Base-by-base conservation (phyloP, 2,113 vertebrate genomes). In the Chascanopsetta lugubris region DNA sequence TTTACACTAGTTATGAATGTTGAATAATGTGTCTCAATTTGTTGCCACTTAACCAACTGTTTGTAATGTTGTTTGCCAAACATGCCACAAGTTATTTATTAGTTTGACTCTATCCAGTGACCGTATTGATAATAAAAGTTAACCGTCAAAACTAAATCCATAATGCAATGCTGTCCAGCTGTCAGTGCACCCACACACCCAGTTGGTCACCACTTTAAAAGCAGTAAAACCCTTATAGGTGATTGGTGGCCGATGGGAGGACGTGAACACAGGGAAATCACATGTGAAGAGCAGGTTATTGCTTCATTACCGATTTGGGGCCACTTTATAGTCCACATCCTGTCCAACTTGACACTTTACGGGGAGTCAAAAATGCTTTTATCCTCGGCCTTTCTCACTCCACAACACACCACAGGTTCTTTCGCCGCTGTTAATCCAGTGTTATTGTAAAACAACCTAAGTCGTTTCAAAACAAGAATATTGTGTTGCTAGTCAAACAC, bases 61-160 rank as follows among this genome's bases (percentile, higher is more conserved):
- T 79, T 76, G 61, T 70, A 66, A 79, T 79, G 21, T 71, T 85
- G 42, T 22, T 59, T 59, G 40, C 22, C 46, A 78, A 72, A 71
- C 17, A 61, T 61, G 64, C 43, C 53, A 84, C 54, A 75, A 69
- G 45, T 80, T 89, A 89, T 89, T 89, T 89, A 90, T 88, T 88
- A 74, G 57, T 64, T 65, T 69, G 20, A 82, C 32, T 69, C 47
- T 57, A 75, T 56, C 70, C 66, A 82, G 22, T 68, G 43, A 50
- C 40, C 15, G 18, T 64, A 79, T 70, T 85, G 76, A 82, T 64
- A 83, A 82, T 87, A 83, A 84, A 85, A 77, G 22, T 46, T 72
- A 62, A 62, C 30, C n/a, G 66, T 67, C 8, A 13, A 38, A 76
- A 57, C 34, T 21, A 46, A 66, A 67, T 45, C 5, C 17, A 26